Base-by-base conservation (phyloP, 2,888 invertebrate species). In the Seladonia tumulorum region DNA sequence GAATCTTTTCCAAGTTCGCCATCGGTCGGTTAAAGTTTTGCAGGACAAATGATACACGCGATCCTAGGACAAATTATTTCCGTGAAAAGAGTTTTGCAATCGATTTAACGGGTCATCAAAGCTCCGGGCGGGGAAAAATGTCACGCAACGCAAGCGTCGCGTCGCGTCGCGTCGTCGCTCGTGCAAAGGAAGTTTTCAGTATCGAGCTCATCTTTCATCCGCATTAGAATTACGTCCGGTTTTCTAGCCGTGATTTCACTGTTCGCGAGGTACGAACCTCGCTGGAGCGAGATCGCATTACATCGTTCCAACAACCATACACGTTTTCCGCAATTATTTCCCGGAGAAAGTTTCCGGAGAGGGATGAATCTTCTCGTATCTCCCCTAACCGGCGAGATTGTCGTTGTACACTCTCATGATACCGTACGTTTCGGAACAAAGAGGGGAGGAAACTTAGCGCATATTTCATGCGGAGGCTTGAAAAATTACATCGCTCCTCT, bases 271-370 rank as follows among this genome's bases (percentile, higher is more conserved):
- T 47, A 22, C 35, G 60, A 82, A 75, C 81, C 81, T 35, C 63
- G 70, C 63, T 53, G 22, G 73, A 16, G 8, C 16, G 68, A n/a
- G 73, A 68, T 84, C 84, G n/a, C 82, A 68, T 82, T 77, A 84
- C 77, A 16, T 47, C 82, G 35, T 60, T 57, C 81, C 63, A 76
- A 73, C 75, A 73, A 45, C 76, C 76, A n/a, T 76, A 35, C 63
- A 75, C 77, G 71, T 86, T 86, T 78, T 25, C 84, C 74, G 77
- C 74, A 86, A 86, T 86, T 82, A 82, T 82, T 82, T 82, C 22
- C 42, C 78, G 18, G 12, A 22, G 60, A 74, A 84, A 84, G 47
- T 72, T 84, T 74, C 60, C 68, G 35, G 63, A 60, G 60, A 35
- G 75, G 84, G 77, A 84, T 82, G 84, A 76, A 83, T 79, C 79